phyloP scores from a whole-genome alignment of 37 sponge, comb jelly and placozoan species.

The Crambe crambe region DNA sequence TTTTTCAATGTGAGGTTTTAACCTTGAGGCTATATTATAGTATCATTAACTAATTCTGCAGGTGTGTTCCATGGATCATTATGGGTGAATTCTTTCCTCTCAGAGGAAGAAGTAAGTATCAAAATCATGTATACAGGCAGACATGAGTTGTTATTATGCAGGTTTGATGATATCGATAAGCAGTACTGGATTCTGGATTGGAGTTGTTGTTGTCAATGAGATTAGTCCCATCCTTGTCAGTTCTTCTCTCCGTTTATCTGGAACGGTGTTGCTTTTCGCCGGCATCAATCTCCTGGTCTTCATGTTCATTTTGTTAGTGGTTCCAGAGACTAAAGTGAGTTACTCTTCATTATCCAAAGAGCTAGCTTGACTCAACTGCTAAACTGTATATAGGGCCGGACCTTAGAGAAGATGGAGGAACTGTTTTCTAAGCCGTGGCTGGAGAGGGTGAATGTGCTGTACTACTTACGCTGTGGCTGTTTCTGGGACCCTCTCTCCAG shows the following conservation, averaged over 20 bases:
- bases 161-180: slow-evolving; percentile 37
- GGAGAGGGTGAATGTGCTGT: slow-evolving; percentile 25
- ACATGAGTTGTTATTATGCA: too few species aligned
- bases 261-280: slow-evolving; percentile 52
- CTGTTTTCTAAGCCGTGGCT: slow-evolving; percentile 53
- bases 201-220: slow-evolving; percentile 40
- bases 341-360: not conserved
- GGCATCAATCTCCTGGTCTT: slow-evolving; percentile 1
- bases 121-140: too few species aligned
- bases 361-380: not conserved
- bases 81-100: too few species aligned
- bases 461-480: slow-evolving; percentile 42
- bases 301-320: slow-evolving; percentile 40
- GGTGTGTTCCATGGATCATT: too few species aligned
- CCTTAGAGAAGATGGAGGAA: slow-evolving; percentile 31
- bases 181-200: slow-evolving; percentile 64
- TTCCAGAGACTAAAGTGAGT: slow-evolving; percentile 64
- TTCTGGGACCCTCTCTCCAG: too few species aligned
- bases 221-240: slow-evolving; percentile 48
- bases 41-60: too few species aligned
- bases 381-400: too few species aligned
- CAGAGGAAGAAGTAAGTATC: too few species aligned
- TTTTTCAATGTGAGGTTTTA: too few species aligned
- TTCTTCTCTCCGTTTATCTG: slow-evolving; percentile 24
- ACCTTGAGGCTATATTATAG: too few species aligned